phyloP scores from a whole-genome alignment of 2,888 invertebrate genomes.

The Brachypalpus laphriformis region DNA sequence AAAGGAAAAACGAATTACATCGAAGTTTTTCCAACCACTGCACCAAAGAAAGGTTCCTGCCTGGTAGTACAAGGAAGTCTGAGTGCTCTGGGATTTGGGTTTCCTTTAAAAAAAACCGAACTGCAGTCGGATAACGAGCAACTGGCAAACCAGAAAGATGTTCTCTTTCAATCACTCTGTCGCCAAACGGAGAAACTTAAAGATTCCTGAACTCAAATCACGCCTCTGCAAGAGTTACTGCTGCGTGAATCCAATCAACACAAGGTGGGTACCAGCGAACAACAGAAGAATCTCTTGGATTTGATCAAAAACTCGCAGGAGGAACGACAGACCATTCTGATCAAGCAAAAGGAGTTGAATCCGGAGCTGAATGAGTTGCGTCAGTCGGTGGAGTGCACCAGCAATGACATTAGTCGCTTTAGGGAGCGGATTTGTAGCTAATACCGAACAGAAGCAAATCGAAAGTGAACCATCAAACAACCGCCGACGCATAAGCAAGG shows the following conservation, averaged over 20 bases:
- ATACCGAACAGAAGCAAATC: conserved; percentile 88
- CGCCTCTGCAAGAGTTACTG: conserved; percentile 91
- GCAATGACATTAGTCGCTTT: conserved; percentile 87
- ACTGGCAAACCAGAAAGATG: conserved; percentile 93
- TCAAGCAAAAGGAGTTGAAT: conserved; percentile 91
- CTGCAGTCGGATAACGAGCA: conserved; percentile 94
- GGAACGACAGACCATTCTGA: conserved; percentile 88
- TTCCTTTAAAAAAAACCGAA: too few species aligned
- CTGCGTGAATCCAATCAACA: conserved; percentile 88
- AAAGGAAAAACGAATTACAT: too few species aligned
- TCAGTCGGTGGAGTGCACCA: conserved; percentile 85
- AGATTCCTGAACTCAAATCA: conserved; percentile 91
- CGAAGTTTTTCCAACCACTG: too few species aligned
- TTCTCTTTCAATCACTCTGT: conserved; percentile 94
- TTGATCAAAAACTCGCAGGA: conserved; percentile 93
- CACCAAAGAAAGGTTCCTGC: too few species aligned
- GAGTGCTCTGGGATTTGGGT: too few species aligned
- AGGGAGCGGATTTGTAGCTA: conserved; percentile 88
- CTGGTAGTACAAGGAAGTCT: too few species aligned
- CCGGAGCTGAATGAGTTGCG: conserved; percentile 88
- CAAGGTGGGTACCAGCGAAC: conserved; percentile 88
- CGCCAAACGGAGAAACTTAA: conserved; percentile 96
- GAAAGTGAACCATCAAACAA: too few species aligned
- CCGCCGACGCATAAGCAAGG: too few species aligned
- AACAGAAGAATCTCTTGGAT: conserved; percentile 92